A percentile compares a stretch with the other conserved stretches of the same genome.
Evolutionary conservation across 2,113 vertebrate genomes (phyloP).

Genomic region (Oncorhynchus tshawytscha): DNA sequence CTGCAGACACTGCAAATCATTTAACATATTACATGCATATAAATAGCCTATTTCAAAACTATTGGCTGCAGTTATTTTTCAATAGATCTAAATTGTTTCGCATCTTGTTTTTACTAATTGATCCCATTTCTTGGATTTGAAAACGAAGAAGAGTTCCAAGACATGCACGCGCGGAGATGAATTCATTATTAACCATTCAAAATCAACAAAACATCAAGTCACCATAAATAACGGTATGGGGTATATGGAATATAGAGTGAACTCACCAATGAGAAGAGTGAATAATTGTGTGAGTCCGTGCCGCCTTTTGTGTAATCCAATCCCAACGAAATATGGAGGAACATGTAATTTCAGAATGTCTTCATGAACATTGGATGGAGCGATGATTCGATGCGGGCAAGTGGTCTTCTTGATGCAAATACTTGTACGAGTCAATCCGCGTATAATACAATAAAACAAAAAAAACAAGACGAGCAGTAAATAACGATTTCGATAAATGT

Average conservation of each 20-base stretch:
- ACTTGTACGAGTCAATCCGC: constrained; percentile 13
- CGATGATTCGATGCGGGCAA: constrained; percentile 29
- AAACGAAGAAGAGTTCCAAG: background rate
- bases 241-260: constrained; percentile 29
- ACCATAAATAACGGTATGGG: constrained; percentile 19
- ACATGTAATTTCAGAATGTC: constrained; percentile 42
- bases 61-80: background rate
- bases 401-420: constrained; percentile 25
- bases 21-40: background rate
- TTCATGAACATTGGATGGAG: constrained; percentile 48
- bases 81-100: background rate
- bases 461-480: constrained; percentile 1
- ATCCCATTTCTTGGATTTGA: background rate
- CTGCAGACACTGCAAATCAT: background rate
- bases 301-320: constrained; percentile 72
- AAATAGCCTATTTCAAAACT: background rate
- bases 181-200: constrained; percentile 16
- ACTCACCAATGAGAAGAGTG: constrained; percentile 75
- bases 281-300: constrained; percentile 59
- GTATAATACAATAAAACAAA: constrained; percentile 21
- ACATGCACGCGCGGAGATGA: constrained; percentile 6
- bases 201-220: constrained; percentile 11
- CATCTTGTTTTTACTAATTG: background rate
- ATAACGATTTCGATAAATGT: constrained; percentile 25
- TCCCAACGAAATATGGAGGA: constrained; percentile 44